phyloP scores from a whole-genome alignment of 2,113 vertebrate species.

The Elephas maximus region DNA sequence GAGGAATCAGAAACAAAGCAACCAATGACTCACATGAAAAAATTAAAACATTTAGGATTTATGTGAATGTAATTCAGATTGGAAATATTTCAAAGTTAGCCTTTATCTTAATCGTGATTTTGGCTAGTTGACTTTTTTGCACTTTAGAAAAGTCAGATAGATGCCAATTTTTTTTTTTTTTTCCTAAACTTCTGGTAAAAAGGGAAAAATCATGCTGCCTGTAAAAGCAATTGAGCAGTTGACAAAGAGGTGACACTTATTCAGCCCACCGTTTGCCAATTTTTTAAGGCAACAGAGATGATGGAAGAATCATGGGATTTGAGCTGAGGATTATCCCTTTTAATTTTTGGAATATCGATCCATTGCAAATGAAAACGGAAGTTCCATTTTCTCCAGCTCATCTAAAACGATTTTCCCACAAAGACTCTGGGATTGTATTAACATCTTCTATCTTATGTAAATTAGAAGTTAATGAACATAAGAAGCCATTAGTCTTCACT shows the following conservation, averaged over 20 bases:
- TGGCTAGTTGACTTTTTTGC: neutral
- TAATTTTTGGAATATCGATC: conserved; percentile 28
- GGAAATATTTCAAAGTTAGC: conserved; percentile 33
- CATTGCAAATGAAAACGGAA: conserved; percentile 56
- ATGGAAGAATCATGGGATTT: neutral
- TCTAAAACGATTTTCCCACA: conserved; percentile 68
- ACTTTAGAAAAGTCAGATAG: neutral
- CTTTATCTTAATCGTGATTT: conserved; percentile 41
- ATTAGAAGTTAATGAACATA: conserved; percentile 81
- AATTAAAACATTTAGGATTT: neutral
- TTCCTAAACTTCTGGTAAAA: neutral
- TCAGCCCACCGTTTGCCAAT: neutral
- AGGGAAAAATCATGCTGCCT: neutral
- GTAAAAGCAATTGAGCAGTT: neutral
- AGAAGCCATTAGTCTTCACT: conserved; percentile 81
- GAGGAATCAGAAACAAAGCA: neutral
- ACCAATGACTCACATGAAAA: neutral
- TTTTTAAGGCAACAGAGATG: neutral
- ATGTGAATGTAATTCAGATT: neutral
- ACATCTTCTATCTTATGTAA: conserved; percentile 78
- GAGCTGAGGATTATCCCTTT: conserved; percentile 43
- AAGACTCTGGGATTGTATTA: conserved; percentile 66
- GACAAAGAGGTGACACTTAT: neutral
- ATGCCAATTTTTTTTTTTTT: neutral
- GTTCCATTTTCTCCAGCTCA: conserved; percentile 53